Evolutionary conservation across 2,113 vertebrate species (phyloP), one percentile per base, ranked within the genome.

Genomic region (Trogon surrucura): DNA sequence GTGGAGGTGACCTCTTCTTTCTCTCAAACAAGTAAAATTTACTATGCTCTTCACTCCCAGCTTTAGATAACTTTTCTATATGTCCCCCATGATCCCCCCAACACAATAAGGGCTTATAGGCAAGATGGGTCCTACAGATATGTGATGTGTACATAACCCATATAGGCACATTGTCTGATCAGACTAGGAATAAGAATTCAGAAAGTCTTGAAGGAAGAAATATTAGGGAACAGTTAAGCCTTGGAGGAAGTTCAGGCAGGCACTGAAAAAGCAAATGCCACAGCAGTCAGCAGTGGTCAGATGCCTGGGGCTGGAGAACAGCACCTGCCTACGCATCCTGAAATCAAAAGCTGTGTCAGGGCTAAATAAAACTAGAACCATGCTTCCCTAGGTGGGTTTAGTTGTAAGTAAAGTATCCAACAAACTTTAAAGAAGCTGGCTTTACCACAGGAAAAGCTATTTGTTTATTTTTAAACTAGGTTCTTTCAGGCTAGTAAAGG

Each of bases 51-150:
- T 83, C 78, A 70, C 19, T 29, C 22, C 48, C 23, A 20, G 36
- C n/a, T 71, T 36, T 67, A 16, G 10, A 41, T n/a, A 72, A 2
- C 6, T 81, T 44, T 58, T 62, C 48, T 77, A 4, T 25, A 18
- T 5, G 8, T 32, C 13, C 5, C 3, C 17, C 11, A 6, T 1
- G 2, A 1, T 3, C 14, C 3, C 13, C 4, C 32, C 56, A 77
- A 26, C 0, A 0, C 13, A 27, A 23, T 60, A 64, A 77, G 78
- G 54, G 22, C 44, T 36, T 57, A 3, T 16, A 61, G 11, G 13
- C 27, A 30, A 53, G 21, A 16, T 19, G 0, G 0, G 36, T 45
- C 32, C 61, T 54, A 14, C 17, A 45, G 38, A 65, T 38, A 58
- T 13, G 4, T 60, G 54, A 60, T 30, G 26, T 20, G 19, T 50